Conservation (phyloP, 2,888 invertebrate genomes). For the Tenodera sinensis region DNA sequence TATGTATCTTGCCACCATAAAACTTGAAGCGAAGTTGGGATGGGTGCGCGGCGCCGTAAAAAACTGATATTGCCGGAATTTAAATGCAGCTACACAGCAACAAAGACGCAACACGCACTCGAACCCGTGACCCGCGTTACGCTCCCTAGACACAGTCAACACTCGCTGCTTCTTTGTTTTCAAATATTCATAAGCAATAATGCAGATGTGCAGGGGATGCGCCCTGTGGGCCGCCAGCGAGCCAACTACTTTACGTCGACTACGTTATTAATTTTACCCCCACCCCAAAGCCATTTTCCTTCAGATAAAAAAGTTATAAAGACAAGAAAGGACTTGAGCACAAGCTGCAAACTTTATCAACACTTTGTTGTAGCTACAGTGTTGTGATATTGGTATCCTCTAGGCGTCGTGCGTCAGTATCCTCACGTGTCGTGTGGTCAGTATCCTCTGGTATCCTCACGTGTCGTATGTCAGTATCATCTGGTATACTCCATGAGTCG, state of each 20-base stretch:
- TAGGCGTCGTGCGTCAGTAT: too few relatives aligned
- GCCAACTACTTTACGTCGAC: slow-evolving; percentile 21
- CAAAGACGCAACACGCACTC: not conserved
- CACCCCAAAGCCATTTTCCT: not conserved
- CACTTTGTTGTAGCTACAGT: too few relatives aligned
- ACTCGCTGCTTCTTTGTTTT: slow-evolving; percentile 16
- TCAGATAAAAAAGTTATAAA: not conserved
- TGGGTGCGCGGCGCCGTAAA: not conserved
- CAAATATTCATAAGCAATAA: slow-evolving; percentile 37
- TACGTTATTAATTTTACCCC: slow-evolving; percentile 22
- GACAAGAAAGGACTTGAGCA: too few relatives aligned
- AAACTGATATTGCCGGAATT: not conserved
- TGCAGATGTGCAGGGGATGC: slow-evolving; percentile 34
- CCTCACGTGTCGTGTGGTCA: too few relatives aligned
- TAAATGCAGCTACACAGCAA: not conserved
- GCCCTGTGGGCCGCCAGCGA: not conserved
- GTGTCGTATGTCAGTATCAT: too few relatives aligned
- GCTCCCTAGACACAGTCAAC: not conserved
- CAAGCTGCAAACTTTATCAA: too few relatives aligned
- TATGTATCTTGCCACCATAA: slow-evolving; percentile 11
- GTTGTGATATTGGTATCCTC: too few relatives aligned
- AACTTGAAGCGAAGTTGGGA: not conserved
- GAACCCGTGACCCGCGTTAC: not conserved
- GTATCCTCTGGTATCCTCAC: too few relatives aligned
- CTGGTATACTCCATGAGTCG: too few relatives aligned